A percentile compares a stretch with the other conserved stretches of the same genome.
These are phyloP conservation scores for Zapornia atra DNA, from an alignment of 2,113 vertebrate genomes.

Conservation along the genomic window DNA sequence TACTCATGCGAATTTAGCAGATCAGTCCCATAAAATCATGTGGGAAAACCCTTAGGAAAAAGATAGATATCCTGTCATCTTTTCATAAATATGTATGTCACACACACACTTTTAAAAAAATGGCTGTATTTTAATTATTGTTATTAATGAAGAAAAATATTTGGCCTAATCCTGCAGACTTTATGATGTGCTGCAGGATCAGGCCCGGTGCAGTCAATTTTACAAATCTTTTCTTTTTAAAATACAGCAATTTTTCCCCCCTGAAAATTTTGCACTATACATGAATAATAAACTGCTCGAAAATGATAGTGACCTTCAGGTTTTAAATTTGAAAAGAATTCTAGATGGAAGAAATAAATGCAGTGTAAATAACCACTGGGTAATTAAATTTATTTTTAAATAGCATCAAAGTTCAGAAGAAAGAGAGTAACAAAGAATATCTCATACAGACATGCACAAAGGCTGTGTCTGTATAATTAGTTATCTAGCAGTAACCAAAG, in stretches of 20 bases:
- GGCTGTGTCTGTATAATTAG: slow-evolving; percentile 26
- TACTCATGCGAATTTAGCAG: neutral
- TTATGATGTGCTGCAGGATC: neutral
- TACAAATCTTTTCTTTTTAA: neutral
- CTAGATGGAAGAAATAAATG: slow-evolving; percentile 36
- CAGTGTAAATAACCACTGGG: slow-evolving; percentile 43
- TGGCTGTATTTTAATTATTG: neutral
- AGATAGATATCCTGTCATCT: neutral
- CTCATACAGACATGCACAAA: neutral
- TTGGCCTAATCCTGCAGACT: neutral
- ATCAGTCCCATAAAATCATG: neutral
- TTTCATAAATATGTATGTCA: neutral
- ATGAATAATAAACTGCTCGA: slow-evolving; percentile 29
- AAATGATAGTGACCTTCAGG: slow-evolving; percentile 40
- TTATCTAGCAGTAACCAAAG: slow-evolving; percentile 47
- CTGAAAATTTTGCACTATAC: slow-evolving; percentile 5
- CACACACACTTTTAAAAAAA: too few relatives aligned
- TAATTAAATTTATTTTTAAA: slow-evolving; percentile 38
- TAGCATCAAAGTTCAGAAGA: slow-evolving; percentile 44
- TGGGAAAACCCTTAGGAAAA: neutral
- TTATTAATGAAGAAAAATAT: neutral
- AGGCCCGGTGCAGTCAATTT: neutral
- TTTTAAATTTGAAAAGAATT: slow-evolving; percentile 58
- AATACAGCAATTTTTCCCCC: slow-evolving; percentile 40
- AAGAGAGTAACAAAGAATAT: slow-evolving; percentile 32